phyloP scores from a whole-genome alignment of 2,797 vertebrate genomes.

The Rhynchonycteris naso region DNA sequence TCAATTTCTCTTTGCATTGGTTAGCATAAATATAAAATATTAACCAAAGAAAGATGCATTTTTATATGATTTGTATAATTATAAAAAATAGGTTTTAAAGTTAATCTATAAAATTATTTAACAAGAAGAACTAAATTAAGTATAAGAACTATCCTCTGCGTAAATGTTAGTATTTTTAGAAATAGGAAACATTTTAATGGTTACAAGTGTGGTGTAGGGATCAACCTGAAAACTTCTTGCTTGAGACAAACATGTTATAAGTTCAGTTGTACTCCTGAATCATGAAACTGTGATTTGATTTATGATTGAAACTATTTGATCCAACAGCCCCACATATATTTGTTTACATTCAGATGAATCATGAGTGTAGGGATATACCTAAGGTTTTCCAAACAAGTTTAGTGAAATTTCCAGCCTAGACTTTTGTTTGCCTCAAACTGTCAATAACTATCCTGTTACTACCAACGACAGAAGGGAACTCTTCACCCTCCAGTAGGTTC shows the following conservation, averaged over 20 bases:
- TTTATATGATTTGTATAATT: conserved; percentile 8
- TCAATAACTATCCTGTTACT: conserved; percentile 16
- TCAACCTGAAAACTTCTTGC: background rate
- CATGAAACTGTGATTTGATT: background rate
- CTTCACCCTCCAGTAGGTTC: conserved; percentile 23
- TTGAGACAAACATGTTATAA: background rate
- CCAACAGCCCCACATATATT: background rate
- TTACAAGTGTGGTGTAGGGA: background rate
- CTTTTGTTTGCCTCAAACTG: background rate
- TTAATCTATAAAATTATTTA: conserved; percentile 34
- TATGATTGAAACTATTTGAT: background rate
- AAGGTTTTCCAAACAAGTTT: background rate
- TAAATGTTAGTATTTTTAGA: conserved; percentile 37
- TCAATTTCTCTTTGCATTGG: background rate
- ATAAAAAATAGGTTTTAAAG: background rate
- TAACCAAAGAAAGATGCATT: background rate
- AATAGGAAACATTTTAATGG: background rate
- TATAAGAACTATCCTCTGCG: background rate
- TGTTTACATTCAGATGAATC: background rate
- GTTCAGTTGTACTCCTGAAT: background rate
- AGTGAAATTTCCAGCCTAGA: background rate
- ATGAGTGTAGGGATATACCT: background rate
- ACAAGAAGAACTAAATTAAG: background rate
- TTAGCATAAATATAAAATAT: conserved; percentile 15
- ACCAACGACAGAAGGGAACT: conserved; percentile 5